Evolutionary conservation across 2,888 invertebrate genomes (phyloP).

Genomic region (Corbicula japonica): DNA sequence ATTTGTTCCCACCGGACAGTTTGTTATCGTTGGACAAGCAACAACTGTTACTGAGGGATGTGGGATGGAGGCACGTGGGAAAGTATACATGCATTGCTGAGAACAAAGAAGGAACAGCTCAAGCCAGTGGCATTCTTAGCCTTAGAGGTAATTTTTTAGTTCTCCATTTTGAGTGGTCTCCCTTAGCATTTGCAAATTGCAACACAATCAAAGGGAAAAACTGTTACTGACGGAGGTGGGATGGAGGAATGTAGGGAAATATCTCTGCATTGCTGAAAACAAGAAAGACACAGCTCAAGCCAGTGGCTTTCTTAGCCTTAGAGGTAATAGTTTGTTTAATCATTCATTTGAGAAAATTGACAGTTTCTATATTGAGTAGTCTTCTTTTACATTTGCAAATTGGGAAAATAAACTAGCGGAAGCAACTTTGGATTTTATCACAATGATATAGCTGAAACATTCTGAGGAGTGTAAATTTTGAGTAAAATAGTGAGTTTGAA

Average conservation of each 20-base stretch:
- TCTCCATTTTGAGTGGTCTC: too few species aligned
- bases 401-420: too few species aligned
- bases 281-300: conserved; percentile 63
- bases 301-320: conserved; percentile 66
- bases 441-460: too few species aligned
- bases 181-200: too few species aligned
- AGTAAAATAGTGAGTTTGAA: too few species aligned
- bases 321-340: conserved; percentile 69
- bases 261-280: conserved; percentile 78
- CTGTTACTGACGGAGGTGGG: conserved; percentile 62
- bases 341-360: too few species aligned
- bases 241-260: conserved; percentile 79
- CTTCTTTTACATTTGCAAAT: too few species aligned
- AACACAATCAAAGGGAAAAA: too few species aligned
- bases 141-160: conserved; percentile 70
- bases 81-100: conserved; percentile 77
- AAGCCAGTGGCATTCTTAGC: conserved; percentile 61
- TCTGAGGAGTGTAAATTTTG: too few species aligned
- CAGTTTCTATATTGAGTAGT: too few species aligned
- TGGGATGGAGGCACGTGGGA: conserved; percentile 77
- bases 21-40: conserved; percentile 60
- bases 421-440: too few species aligned
- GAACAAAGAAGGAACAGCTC: conserved; percentile 69
- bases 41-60: conserved; percentile 54
- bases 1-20: conserved; percentile 67